Base-by-base conservation (phyloP, 92 coral and sea anemone species). In the Bergia puertoricense region DNA sequence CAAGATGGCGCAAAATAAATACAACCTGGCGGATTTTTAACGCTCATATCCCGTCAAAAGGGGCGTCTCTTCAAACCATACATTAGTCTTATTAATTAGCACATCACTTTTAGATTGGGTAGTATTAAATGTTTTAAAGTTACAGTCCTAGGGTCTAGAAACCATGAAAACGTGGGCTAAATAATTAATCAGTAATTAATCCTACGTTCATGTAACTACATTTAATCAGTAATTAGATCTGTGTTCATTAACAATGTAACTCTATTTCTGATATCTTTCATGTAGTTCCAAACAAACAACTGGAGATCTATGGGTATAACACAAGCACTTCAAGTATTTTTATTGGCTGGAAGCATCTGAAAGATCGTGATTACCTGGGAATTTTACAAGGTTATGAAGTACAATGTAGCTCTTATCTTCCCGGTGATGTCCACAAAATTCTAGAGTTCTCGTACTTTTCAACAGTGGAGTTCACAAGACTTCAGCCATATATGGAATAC, bases 281-380 rank as follows among this genome's bases (percentile, higher is more conserved):
- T 36, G 39, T 50, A 79, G 82, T 79, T 50, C 62, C 82, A 46
- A 79, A 30, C 20, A 51, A 45, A 44, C 18, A 23, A 51, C 40
- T 46, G n/a, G 56, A 45, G 22, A 13, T 79, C 43, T 45, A 79
- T 16, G 82, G 82, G 18, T 50, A 79, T 43, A 79, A 79, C 40
- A 79, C 82, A 79, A 48, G 82, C 66, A 79, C 37, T 79, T 79
- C 82, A 48, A 79, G 82, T 48, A n/a, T 79, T 79, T 48, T n/a
- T 44, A 48, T 79, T 50, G 66, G 82, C 2, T 79, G 82, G 82
- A 51, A n/a, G 18, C 82, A 79, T 37, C 40, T 79, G 82, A 48
- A 79, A 30, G 82, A 48, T 5, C 39, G 48, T 48, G 62, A 79
- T 41, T 79, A 79, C 18, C 16, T 8, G 13, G 82, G 82, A 13